These are phyloP conservation scores for Leuctra nigra DNA, from an alignment of 2,888 invertebrate genomes.

Conservation along the genomic window DNA sequence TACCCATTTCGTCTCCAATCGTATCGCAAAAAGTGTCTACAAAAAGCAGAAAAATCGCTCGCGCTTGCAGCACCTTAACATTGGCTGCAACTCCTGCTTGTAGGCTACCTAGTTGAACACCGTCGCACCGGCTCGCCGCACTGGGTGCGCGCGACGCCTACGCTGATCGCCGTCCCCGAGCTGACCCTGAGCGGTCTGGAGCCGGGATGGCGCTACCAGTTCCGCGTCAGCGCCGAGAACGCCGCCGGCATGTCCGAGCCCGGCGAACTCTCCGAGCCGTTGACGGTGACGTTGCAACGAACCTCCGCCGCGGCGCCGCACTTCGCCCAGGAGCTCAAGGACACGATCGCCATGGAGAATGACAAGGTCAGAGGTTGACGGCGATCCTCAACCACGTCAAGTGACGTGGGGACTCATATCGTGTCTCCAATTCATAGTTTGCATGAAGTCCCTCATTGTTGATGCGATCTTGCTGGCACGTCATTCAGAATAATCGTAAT, in stretches of 20 bases:
- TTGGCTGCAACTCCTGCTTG: too few species aligned
- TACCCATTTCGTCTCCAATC: too few species aligned
- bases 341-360: constrained; percentile 68
- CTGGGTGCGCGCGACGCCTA: constrained; percentile 76
- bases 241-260: constrained; percentile 78
- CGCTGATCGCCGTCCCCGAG: constrained; percentile 63
- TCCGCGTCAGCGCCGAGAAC: constrained; percentile 89
- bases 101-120: constrained; percentile 75
- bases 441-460: too few species aligned
- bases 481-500: too few species aligned
- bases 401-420: too few species aligned
- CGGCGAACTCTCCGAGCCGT: constrained; percentile 78
- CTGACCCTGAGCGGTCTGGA: constrained; percentile 74
- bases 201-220: constrained; percentile 82
- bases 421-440: too few species aligned
- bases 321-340: constrained; percentile 62
- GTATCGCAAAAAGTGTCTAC: too few species aligned
- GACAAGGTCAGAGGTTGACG: constrained; percentile 62
- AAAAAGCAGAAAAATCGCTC: too few species aligned
- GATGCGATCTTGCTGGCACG: too few species aligned
- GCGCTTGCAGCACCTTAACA: too few species aligned
- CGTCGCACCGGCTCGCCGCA: constrained; percentile 66
- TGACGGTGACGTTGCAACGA: constrained; percentile 67
- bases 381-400: too few species aligned
- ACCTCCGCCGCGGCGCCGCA: constrained; percentile 62